Evolutionary conservation across 92 coral and sea anemone species (phyloP).

Genomic region (Actinostola sp.): DNA sequence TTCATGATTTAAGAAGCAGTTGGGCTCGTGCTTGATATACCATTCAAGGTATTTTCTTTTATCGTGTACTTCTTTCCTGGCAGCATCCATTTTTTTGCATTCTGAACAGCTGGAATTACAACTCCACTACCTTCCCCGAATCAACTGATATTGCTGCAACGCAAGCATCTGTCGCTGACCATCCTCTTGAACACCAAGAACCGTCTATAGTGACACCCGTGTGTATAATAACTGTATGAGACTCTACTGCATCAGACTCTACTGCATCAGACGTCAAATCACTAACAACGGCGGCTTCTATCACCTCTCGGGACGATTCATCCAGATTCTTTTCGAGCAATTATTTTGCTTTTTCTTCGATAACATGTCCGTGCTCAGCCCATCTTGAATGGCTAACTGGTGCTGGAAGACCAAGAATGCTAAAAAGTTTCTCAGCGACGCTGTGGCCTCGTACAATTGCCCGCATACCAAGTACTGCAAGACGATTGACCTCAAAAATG

Average conservation of each 20-base stretch:
- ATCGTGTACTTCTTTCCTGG: too few species aligned
- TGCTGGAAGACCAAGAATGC: not conserved
- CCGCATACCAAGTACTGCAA: not conserved
- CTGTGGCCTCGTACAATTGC: slow-evolving; percentile 11
- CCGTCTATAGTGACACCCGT: not conserved
- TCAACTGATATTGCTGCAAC: not conserved
- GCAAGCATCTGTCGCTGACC: not conserved
- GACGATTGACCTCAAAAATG: not conserved
- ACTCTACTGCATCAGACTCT: too few species aligned
- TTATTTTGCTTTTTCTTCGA: slow-evolving; percentile 14
- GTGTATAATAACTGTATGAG: not conserved
- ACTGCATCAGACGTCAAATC: too few species aligned
- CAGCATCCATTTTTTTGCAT: too few species aligned
- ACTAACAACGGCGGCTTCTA: not conserved
- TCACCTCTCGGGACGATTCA: not conserved
- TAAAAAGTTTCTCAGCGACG: slow-evolving; percentile 6
- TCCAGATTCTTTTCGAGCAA: not conserved
- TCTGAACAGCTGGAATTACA: not conserved
- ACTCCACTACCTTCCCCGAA: not conserved
- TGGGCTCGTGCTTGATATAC: too few species aligned
- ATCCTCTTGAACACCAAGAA: not conserved
- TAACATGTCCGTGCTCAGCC: slow-evolving; percentile 7
- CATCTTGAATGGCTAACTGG: slow-evolving; percentile 3
- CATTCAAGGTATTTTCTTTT: too few species aligned
- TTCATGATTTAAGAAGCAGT: too few species aligned